phyloP scores from a whole-genome alignment of 2,113 vertebrate genomes.

The Myotis yumanensis region DNA sequence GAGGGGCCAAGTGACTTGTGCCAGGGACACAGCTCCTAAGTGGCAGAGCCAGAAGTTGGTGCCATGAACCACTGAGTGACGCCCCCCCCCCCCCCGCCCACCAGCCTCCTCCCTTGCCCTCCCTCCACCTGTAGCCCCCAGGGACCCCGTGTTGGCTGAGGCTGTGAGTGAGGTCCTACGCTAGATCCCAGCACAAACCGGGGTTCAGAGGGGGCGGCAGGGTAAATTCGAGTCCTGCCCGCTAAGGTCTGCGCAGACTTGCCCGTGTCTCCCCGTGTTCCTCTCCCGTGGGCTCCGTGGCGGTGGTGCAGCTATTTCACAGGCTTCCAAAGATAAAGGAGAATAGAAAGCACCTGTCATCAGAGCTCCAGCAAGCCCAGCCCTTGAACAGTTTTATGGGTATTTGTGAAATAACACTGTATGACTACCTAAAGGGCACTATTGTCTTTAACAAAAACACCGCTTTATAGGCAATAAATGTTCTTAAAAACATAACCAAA shows the following conservation, averaged over 20 bases:
- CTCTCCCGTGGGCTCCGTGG: accelerated
- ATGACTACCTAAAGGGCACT: conserved; percentile 52
- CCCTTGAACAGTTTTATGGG: background rate
- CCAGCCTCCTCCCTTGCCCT: too few species aligned
- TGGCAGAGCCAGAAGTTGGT: background rate
- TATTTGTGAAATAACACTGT: conserved; percentile 42
- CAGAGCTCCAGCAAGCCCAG: background rate
- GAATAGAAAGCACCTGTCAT: background rate
- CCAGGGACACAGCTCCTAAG: background rate
- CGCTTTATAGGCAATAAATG: conserved; percentile 65
- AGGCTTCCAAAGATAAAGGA: background rate
- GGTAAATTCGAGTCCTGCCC: accelerated
- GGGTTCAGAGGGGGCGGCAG: background rate
- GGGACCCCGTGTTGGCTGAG: background rate
- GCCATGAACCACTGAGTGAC: accelerated
- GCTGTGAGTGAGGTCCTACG: background rate
- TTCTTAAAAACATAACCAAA: conserved; percentile 64
- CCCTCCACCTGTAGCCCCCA: background rate
- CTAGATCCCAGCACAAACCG: accelerated
- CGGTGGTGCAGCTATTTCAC: background rate
- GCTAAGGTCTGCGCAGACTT: accelerated
- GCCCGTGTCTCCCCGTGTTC: background rate
- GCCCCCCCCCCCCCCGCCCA: background rate
- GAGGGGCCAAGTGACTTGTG: background rate
- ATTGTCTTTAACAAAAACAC: conserved; percentile 61